Evolutionary conservation across 2,888 invertebrate genomes (phyloP).

Genomic region (Sthenelais limicola): DNA sequence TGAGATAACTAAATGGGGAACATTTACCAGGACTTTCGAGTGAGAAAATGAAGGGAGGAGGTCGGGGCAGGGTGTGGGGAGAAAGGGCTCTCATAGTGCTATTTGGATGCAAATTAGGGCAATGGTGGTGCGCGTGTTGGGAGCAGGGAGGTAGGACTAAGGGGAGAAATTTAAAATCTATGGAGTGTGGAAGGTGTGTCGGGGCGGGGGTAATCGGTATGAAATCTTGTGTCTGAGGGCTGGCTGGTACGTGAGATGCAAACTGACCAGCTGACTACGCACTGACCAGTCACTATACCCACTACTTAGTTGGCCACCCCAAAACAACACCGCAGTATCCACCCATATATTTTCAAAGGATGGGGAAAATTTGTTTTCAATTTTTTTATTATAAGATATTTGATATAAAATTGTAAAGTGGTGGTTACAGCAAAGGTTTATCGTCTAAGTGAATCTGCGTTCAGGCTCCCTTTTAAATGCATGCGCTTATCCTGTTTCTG

Average conservation of each 20-base stretch:
- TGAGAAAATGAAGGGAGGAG: too few species aligned
- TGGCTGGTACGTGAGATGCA: slow-evolving; percentile 19
- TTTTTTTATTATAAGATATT: too few species aligned
- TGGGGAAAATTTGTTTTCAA: too few species aligned
- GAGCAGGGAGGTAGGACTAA: slow-evolving; percentile 1
- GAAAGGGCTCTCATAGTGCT: slow-evolving; percentile 22
- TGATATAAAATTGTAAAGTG: too few species aligned
- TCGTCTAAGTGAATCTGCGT: too few species aligned
- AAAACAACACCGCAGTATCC: neutral
- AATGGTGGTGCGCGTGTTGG: neutral
- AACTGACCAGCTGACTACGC: neutral
- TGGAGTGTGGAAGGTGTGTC: slow-evolving; percentile 10
- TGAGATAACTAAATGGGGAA: too few species aligned
- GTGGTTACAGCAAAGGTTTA: too few species aligned
- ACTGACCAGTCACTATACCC: neutral
- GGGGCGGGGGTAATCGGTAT: slow-evolving; percentile 27
- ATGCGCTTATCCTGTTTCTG: too few species aligned
- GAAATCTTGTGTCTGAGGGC: slow-evolving; percentile 27
- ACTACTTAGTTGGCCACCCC: slow-evolving; percentile 1
- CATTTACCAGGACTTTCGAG: too few species aligned
- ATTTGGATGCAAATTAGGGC: slow-evolving; percentile 28
- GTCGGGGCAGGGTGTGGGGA: too few species aligned
- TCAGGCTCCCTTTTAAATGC: too few species aligned
- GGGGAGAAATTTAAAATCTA: slow-evolving; percentile 17
- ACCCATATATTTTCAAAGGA: too few species aligned